phyloP scores from a whole-genome alignment of 2,113 vertebrate species.

The Columbina picui region DNA sequence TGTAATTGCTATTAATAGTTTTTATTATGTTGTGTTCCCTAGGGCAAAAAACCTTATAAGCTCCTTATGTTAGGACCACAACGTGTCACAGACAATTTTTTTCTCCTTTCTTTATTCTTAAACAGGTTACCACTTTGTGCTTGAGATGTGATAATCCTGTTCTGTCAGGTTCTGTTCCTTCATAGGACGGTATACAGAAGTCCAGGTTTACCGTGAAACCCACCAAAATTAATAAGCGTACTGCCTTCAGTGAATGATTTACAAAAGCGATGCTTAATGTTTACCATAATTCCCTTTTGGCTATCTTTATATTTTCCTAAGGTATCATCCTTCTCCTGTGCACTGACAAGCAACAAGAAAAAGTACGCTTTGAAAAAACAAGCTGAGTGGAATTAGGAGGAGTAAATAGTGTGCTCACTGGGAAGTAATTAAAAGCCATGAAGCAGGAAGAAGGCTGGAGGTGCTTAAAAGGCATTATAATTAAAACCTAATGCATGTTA shows the following conservation, averaged over 20 bases:
- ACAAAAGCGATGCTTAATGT: background rate
- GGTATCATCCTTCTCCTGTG: background rate
- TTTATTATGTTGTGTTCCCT: background rate
- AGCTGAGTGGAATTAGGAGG: slow-evolving; percentile 29
- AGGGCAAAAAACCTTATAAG: background rate
- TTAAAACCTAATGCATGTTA: slow-evolving; percentile 52
- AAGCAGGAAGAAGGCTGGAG: slow-evolving; percentile 27
- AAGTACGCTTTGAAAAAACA: background rate
- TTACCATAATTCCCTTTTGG: background rate
- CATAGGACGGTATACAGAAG: background rate
- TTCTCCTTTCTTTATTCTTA: background rate
- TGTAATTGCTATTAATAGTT: background rate
- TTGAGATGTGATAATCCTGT: background rate
- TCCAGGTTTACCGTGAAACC: background rate
- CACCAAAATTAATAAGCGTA: background rate
- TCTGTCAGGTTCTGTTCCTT: background rate
- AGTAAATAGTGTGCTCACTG: slow-evolving; percentile 21
- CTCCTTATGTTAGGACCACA: background rate
- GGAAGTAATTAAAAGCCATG: slow-evolving; percentile 53
- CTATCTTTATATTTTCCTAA: background rate
- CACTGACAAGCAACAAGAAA: background rate
- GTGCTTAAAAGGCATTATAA: slow-evolving; percentile 47
- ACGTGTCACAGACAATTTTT: background rate
- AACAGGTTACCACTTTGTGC: background rate
- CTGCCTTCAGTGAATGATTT: background rate